Evolutionary conservation across 2,797 vertebrate species (phyloP).

Genomic region (Rhinatrema bivittatum): DNA sequence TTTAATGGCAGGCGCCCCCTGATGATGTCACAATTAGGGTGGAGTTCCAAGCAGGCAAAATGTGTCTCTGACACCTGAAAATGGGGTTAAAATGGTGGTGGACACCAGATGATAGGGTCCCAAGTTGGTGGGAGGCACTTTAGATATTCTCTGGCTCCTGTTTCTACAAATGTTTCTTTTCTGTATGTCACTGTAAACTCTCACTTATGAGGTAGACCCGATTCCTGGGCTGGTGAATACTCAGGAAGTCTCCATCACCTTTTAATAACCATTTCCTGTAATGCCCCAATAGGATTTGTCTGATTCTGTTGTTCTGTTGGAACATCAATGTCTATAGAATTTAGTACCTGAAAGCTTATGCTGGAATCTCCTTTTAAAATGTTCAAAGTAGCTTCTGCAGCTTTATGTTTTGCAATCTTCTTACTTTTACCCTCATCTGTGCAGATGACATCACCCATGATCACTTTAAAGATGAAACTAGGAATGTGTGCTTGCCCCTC

Average conservation of each 20-base stretch:
- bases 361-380: slow-evolving; percentile 59
- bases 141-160: no score
- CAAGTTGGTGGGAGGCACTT: no score
- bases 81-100: no score
- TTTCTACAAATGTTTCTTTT: slow-evolving; percentile 73
- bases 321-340: no score
- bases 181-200: slow-evolving; percentile 78
- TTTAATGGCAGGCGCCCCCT: no score
- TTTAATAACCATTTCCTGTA: slow-evolving; percentile 67
- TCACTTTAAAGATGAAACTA: slow-evolving; percentile 66
- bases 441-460: slow-evolving; percentile 55
- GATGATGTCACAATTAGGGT: no score
- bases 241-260: slow-evolving; percentile 80
- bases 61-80: no score
- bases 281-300: no score
- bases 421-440: slow-evolving; percentile 81
- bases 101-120: no score
- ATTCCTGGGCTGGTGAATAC: slow-evolving; percentile 67
- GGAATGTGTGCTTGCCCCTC: slow-evolving; percentile 73
- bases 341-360: no score
- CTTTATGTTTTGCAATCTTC: slow-evolving; percentile 83
- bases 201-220: slow-evolving; percentile 73
- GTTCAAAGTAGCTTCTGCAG: slow-evolving; percentile 72
- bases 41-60: no score
- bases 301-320: no score